phyloP scores from a whole-genome alignment of 2,888 invertebrate species.

The Melangyna quadrimaculata region DNA sequence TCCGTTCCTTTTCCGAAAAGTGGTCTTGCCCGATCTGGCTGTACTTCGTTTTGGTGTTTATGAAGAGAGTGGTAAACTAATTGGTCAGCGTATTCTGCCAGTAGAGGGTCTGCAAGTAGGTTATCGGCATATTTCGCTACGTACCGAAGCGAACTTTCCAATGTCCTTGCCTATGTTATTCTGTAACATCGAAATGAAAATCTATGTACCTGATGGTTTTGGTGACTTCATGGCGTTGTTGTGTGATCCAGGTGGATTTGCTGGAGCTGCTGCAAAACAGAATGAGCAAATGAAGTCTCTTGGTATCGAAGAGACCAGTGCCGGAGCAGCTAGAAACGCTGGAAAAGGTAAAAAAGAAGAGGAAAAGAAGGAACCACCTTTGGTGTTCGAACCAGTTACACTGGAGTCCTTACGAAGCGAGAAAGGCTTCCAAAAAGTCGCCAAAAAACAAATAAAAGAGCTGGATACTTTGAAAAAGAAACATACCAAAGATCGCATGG shows the following conservation, averaged over 20 bases:
- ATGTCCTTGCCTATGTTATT: slow-evolving; percentile 99
- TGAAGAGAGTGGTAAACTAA: slow-evolving; percentile 97
- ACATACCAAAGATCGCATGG: slow-evolving; percentile 94
- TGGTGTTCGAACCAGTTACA: slow-evolving; percentile 95
- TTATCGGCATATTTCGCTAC: slow-evolving; percentile 97
- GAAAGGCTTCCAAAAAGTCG: slow-evolving; percentile 95
- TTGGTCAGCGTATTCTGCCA: slow-evolving; percentile 98
- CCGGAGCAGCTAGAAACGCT: slow-evolving; percentile 85
- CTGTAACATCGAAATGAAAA: slow-evolving; percentile 99
- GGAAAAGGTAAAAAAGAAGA: slow-evolving; percentile 88
- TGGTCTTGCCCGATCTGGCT: slow-evolving; percentile 98
- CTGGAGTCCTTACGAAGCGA: slow-evolving; percentile 92
- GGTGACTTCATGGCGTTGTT: slow-evolving; percentile 99
- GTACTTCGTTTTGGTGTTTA: slow-evolving; percentile 98
- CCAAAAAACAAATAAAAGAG: slow-evolving; percentile 98
- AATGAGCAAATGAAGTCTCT: slow-evolving; percentile 96
- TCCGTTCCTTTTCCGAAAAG: slow-evolving; percentile 98
- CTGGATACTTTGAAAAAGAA: slow-evolving; percentile 94
- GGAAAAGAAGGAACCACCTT: slow-evolving; percentile 87
- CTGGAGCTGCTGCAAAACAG: slow-evolving; percentile 92
- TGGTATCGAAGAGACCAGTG: slow-evolving; percentile 92
- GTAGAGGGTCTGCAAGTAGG: slow-evolving; percentile 98
- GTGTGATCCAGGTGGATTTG: slow-evolving; percentile 95
- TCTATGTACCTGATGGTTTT: slow-evolving; percentile 99
- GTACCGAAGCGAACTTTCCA: slow-evolving; percentile 99